Conservation (phyloP, 2,113 vertebrate genomes). For the Xiphophorus couchianus region DNA sequence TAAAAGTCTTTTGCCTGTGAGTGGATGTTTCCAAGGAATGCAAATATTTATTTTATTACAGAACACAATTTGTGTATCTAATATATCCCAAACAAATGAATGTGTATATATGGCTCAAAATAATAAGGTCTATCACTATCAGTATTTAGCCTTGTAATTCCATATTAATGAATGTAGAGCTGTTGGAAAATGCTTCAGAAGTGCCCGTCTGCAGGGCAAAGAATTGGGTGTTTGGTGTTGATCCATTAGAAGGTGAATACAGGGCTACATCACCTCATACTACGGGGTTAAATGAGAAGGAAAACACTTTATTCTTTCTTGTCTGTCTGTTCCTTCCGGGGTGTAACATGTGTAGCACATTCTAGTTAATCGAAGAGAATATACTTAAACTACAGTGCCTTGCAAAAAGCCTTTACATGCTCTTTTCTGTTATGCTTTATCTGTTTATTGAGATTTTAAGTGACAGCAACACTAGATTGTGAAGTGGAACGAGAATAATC, state of each 20-base stretch:
- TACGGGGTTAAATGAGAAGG: slow-evolving; percentile 27
- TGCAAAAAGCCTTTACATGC: background rate
- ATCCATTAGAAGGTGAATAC: slow-evolving; percentile 33
- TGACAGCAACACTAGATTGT: background rate
- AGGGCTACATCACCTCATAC: slow-evolving; percentile 53
- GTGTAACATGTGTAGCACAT: slow-evolving; percentile 59
- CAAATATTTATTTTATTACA: slow-evolving; percentile 71
- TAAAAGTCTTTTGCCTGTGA: slow-evolving; percentile 47
- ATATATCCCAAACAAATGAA: slow-evolving; percentile 55
- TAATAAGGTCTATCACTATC: slow-evolving; percentile 65
- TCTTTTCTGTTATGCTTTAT: background rate
- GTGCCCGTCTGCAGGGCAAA: slow-evolving; percentile 21
- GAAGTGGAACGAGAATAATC: background rate
- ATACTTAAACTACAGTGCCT: slow-evolving; percentile 46
- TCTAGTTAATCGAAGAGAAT: slow-evolving; percentile 45
- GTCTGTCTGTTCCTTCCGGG: slow-evolving; percentile 4
- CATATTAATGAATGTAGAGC: slow-evolving; percentile 69
- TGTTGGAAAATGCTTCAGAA: slow-evolving; percentile 40
- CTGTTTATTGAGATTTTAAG: background rate
- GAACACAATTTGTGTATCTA: slow-evolving; percentile 46
- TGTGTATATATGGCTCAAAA: slow-evolving; percentile 67
- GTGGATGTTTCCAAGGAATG: slow-evolving; percentile 67
- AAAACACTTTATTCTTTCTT: slow-evolving; percentile 51
- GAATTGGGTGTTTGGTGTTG: slow-evolving; percentile 25
- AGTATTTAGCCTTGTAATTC: slow-evolving; percentile 68